Evolutionary conservation across 1,140 invertebrate genomes (phyloP), one percentile per base, ranked within the genome.

Genomic region (Psilanteris sp.): DNA sequence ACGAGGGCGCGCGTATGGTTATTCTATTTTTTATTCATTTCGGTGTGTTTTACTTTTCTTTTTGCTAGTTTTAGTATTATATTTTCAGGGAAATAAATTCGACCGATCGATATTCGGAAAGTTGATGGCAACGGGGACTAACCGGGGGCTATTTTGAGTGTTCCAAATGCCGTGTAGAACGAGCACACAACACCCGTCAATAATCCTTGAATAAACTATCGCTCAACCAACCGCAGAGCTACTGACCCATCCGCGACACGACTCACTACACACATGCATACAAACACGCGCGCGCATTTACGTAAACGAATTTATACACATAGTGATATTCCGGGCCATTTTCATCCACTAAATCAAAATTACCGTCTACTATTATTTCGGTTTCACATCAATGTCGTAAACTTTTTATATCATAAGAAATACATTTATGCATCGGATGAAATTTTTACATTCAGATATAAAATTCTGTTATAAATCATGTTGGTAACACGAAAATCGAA

Each of bases 191-290:
- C 81, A 81, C 79, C 83, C 86, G 87, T 88, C 87, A 87, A 88
- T 88, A 88, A 87, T 87, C 87, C 85, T 80, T 87, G 86, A 88
- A 88, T 88, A 88, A 88, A 87, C 85, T 87, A 88, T 87, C 84
- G 82, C 78, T 66, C 81, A 78, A 77, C 79, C 79, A 78, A 81
- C 83, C 79, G 79, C 81, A 71, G 68, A 77, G 78, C 83, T 78
- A 78, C 79, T 82, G 79, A 82, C 78, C 83, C 82, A 29, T 74
- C 50, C 64, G 57, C 59, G 76, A 70, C 70, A 67, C 48, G 27
- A 59, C 77, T 79, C 81, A 32, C 52, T 32, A 44, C 46, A 64
- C 34, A 24, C 43, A 59, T 37, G 44, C 34, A 62, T 55, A n/a
- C n/a, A 52, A 29, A 57, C 37, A 44, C 46, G 59, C 34, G 24